Conservation (phyloP, 2,113 vertebrate species). For the Rhynchopsitta pachyrhyncha region DNA sequence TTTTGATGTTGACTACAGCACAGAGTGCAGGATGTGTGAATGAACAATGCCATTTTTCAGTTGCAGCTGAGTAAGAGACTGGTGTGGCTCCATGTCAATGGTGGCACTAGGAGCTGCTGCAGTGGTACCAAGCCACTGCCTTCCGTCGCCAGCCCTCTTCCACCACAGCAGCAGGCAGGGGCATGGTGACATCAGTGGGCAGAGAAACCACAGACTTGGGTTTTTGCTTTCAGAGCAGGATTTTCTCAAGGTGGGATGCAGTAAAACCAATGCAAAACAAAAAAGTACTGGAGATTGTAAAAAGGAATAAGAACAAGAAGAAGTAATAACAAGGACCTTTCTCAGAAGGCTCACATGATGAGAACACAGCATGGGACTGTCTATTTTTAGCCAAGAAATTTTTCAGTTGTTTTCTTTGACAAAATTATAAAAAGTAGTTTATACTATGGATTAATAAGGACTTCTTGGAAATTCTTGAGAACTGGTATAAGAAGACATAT, state of each 20-base stretch:
- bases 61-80: not conserved
- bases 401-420: not conserved
- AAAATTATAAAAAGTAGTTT: not conserved
- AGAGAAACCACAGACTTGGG: fast-evolving
- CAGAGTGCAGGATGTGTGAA: not conserved
- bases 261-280: not conserved
- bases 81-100: not conserved
- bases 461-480: not conserved
- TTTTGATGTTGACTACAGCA: not conserved
- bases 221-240: not conserved
- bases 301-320: not conserved
- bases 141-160: fast-evolving
- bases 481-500: not conserved
- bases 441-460: not conserved
- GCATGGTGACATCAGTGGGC: not conserved
- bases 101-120: not conserved
- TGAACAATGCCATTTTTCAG: not conserved
- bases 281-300: not conserved
- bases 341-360: not conserved
- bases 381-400: not conserved
- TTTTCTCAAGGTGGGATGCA: not conserved
- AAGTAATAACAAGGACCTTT: not conserved
- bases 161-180: fast-evolving
- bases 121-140: fast-evolving
- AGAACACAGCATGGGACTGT: not conserved